Evolutionary conservation across 2,888 invertebrate species (phyloP).

Genomic region (Alcis repandata): DNA sequence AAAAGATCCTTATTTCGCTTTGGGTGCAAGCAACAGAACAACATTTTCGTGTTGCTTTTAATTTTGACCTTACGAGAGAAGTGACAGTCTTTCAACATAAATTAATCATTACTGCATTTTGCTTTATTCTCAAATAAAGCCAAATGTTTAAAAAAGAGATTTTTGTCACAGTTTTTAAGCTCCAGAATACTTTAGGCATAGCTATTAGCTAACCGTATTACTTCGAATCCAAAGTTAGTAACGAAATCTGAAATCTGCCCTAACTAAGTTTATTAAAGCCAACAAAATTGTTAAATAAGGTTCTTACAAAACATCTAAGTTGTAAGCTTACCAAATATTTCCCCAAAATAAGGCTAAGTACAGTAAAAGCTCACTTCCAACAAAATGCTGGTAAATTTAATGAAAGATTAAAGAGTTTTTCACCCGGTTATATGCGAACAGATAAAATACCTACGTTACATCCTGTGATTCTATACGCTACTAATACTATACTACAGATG

Average conservation of each 20-base stretch:
- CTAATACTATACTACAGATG: no score
- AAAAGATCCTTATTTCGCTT: conserved; percentile 11
- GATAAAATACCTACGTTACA: not conserved
- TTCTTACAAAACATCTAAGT: conserved; percentile 14
- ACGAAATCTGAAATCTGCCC: conserved; percentile 1
- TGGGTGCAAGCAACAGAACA: conserved; percentile 7
- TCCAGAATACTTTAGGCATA: no score
- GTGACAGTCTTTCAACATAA: no score
- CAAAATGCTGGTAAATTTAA: conserved; percentile 7
- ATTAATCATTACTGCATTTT: no score
- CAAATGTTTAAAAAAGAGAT: no score
- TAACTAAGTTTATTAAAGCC: conserved; percentile 9
- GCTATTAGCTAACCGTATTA: not conserved
- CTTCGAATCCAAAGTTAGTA: conserved; percentile 1
- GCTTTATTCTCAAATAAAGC: no score
- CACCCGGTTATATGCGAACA: not conserved
- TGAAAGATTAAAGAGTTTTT: conserved; percentile 11
- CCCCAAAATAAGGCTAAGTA: conserved; percentile 12
- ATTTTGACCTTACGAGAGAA: no score
- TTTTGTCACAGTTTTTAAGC: no score
- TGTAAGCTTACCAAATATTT: conserved; percentile 21
- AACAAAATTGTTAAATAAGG: conserved; percentile 12
- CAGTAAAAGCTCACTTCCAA: conserved; percentile 6
- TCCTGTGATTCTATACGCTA: no score
- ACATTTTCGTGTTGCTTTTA: not conserved